Evolutionary conservation across 2,797 vertebrate genomes (phyloP), one percentile per base, ranked within the genome.

Genomic region (Dendrocincla fuliginosa): DNA sequence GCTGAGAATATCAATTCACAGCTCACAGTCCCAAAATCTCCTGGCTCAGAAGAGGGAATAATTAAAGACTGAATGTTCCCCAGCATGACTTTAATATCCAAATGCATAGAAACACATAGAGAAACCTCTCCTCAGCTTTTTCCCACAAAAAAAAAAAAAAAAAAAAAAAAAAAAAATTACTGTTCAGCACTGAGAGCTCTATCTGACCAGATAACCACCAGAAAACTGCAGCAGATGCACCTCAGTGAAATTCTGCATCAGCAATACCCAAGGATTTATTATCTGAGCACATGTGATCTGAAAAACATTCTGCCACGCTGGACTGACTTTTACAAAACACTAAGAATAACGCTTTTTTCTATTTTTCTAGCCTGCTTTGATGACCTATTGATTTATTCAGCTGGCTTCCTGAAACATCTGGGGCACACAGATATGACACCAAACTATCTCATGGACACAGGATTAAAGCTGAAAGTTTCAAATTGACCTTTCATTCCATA

Each of bases 401-500:
- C 55, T 86, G 87, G 25, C 61, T 85, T 84, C 35, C 85, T 80
- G 71, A 84, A 96, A 71, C 64, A 84, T 86, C 85, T 92, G 92
- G 50, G 84, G 71, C 92, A 86, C 16, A 2, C 19, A 94, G 92
- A 96, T 93, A 91, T 7, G 60, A 73, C 59, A 61, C 9, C 89
- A 60, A 71, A 67, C 4, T 78, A 74, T 83, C 83, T 90, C 39
- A 52, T 19, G 46, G 75, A 90, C 70, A 94, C 35, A 67, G 89
- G 91, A 96, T 96, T 96, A 96, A 93, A 96, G 93, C 65, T 61
- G 64, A 81, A 93, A 81, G 23, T 70, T 95, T 92, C 47, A 17
- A 73, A 92, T 8, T 82, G 92, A 89, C 25, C 6, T 90, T 95
- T 97, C 88, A 50, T 93, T 90, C 82, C 13, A 7, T 30, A 77